Conservation (phyloP, 2,797 vertebrate species). For the Harpagifer antarcticus region DNA sequence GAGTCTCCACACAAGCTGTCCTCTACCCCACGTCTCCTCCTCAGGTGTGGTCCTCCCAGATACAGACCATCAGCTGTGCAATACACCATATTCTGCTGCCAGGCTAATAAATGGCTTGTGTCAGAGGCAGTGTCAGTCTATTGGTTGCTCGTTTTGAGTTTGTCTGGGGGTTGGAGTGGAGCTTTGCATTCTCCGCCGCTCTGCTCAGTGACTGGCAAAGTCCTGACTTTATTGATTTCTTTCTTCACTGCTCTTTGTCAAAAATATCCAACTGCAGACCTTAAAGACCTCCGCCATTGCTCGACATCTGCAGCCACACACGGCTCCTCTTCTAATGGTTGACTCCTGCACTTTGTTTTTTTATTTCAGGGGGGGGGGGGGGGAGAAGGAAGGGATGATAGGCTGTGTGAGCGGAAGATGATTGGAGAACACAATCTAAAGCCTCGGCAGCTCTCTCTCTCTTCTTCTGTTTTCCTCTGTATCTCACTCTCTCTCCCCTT, state of each 20-base stretch:
- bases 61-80: conserved; percentile 84
- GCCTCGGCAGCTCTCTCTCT: conserved; percentile 87
- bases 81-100: conserved; percentile 85
- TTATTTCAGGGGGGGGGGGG: conserved; percentile 63
- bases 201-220: conserved; percentile 87
- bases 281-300: conserved; percentile 93
- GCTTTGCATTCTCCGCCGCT: conserved; percentile 82
- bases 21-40: conserved; percentile 68
- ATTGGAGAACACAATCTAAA: conserved; percentile 91
- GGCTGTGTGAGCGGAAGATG: conserved; percentile 76
- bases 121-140: conserved; percentile 92
- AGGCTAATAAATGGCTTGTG: conserved; percentile 94
- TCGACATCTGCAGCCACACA: conserved; percentile 80
- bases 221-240: conserved; percentile 98
- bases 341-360: conserved; percentile 74
- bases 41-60: conserved; percentile 90
- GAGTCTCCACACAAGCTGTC: conserved; percentile 28
- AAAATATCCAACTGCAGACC: conserved; percentile 94
- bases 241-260: conserved; percentile 96
- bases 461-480: conserved; percentile 78
- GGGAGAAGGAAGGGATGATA: conserved; percentile 73
- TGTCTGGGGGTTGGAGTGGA: conserved; percentile 89
- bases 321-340: conserved; percentile 62
- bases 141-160: conserved; percentile 94
- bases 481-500: conserved; percentile 85